phyloP scores from a whole-genome alignment of 2,888 invertebrate genomes.

The Mesorhabditis belari region DNA sequence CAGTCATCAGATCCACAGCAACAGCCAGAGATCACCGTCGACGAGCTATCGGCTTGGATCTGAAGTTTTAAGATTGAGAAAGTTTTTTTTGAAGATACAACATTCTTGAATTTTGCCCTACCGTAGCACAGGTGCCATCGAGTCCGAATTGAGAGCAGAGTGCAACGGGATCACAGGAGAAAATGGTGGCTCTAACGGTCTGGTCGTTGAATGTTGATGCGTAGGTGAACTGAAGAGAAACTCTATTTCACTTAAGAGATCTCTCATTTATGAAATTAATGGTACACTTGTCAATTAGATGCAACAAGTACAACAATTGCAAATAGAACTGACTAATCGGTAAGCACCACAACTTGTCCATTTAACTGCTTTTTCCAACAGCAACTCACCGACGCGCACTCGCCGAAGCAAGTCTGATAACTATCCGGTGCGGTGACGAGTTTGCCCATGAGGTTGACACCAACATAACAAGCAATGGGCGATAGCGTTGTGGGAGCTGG shows the following conservation, averaged over 20 bases:
- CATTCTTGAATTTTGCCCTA: neutral
- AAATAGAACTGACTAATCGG: too few relatives aligned
- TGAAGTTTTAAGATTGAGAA: neutral
- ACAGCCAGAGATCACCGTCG: conserved; percentile 11
- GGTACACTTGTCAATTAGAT: too few relatives aligned
- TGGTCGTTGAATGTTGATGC: conserved; percentile 2
- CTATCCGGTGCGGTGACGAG: conserved; percentile 4
- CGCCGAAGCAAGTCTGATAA: neutral
- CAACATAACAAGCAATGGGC: conserved; percentile 3
- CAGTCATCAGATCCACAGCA: conserved; percentile 20
- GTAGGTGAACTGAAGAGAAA: conserved; percentile 4
- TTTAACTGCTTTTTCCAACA: too few relatives aligned
- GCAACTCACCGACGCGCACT: neutral
- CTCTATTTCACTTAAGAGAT: too few relatives aligned
- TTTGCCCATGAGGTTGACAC: conserved; percentile 6
- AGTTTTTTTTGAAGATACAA: neutral
- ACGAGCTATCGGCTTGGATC: conserved; percentile 8
- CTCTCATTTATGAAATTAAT: too few relatives aligned
- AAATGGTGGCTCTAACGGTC: conserved; percentile 13
- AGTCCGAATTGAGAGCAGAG: conserved; percentile 12
- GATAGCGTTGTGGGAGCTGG: conserved; percentile 11
- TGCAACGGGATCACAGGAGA: conserved; percentile 19
- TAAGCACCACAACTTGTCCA: too few relatives aligned
- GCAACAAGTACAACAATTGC: too few relatives aligned
- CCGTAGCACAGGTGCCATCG: neutral